Evolutionary conservation across 1,140 invertebrate genomes (phyloP).

Genomic region (Calliopsis andreniformis): DNA sequence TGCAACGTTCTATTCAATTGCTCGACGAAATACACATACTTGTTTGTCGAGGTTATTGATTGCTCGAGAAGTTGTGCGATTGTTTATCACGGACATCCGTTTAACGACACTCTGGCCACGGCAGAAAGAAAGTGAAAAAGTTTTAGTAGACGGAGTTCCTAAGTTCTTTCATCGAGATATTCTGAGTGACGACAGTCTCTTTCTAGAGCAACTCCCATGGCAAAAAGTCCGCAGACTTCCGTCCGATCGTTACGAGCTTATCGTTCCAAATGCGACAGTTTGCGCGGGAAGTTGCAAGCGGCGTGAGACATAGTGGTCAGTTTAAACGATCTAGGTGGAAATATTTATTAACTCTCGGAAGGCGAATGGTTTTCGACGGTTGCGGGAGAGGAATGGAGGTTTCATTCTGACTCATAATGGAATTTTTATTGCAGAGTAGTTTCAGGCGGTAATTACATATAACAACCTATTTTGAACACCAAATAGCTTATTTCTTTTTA

Average conservation of each 20-base stretch:
- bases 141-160: constrained; percentile 12
- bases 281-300: too few relatives aligned
- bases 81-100: constrained; percentile 17
- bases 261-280: too few relatives aligned
- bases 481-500: too few relatives aligned
- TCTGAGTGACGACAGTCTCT: constrained; percentile 12
- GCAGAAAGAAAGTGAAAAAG: constrained; percentile 5
- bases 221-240: constrained; percentile 12
- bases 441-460: too few relatives aligned
- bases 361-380: too few relatives aligned
- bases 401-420: too few relatives aligned
- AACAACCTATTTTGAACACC: too few relatives aligned
- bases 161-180: constrained; percentile 33
- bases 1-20: neutral
- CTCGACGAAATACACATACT: neutral
- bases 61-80: constrained; percentile 12
- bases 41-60: constrained; percentile 2
- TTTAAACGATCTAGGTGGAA: too few relatives aligned
- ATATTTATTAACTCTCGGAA: too few relatives aligned
- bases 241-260: neutral
- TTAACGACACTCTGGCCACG: neutral
- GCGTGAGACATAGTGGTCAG: too few relatives aligned
- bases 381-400: too few relatives aligned
- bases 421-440: too few relatives aligned
- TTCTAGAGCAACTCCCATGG: neutral